Evolutionary conservation across 2,797 vertebrate genomes (phyloP), one percentile per base, ranked within the genome.

Genomic region (Megaceryle alcyon): DNA sequence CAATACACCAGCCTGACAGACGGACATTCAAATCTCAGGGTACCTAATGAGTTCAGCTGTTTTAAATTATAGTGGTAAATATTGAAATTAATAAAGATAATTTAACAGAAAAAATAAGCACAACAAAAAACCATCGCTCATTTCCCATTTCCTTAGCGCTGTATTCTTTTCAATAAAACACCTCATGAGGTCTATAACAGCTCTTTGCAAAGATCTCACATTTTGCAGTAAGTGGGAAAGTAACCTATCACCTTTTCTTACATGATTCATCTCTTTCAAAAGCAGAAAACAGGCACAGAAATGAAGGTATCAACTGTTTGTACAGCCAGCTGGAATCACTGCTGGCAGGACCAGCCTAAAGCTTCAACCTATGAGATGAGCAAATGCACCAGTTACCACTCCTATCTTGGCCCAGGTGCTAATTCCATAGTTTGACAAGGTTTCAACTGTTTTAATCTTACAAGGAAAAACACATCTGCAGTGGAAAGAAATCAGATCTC

Each of bases 1-100:
- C 77, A 90, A 75, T 56, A 81, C 49, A 90, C 15, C 29, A 49
- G 56, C 35, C 59, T 85, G 70, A 83, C 46, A 91, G 29, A 69
- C 3, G 65, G 88, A 90, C 79, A 49, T 35, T 89, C 51, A 82
- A 77, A 61, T 72, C 69, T 94, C 39, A 73, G 11, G 12, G 28
- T 57, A 37, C 64, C 53, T 80, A 14, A 77, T 60, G 46, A 43
- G 79, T 73, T 87, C 44, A 64, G 48, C n/a, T 85, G 37, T 53
- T 85, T 89, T 53, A 85, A 94, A 56, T 48, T 16, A 68, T 19
- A 77, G 39, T 29, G 73, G 69, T 61, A 92, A 91, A 80, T 60
- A 94, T 25, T 82, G 37, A 87, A 93, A 80, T 48, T 6, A 87
- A 86, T 89, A 88, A 92, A 85, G 57, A 37, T 71, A 80, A 88